Conservation (phyloP, 2,888 invertebrate genomes). For the Tachina lurida region DNA sequence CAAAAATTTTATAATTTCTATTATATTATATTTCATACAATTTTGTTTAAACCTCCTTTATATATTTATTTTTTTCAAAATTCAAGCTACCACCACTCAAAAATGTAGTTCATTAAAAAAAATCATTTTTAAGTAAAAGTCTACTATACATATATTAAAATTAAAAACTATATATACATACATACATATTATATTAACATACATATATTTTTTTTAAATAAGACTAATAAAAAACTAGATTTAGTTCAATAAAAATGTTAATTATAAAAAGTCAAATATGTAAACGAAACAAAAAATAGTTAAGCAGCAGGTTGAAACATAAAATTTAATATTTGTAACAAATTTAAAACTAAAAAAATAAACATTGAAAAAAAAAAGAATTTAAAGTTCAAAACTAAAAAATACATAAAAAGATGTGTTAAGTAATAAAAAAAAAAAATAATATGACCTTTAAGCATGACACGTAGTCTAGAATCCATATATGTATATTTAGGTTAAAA, state of each 20-base stretch:
- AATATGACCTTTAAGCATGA: constrained; percentile 37
- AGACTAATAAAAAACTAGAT: constrained; percentile 54
- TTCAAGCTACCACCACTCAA: constrained; percentile 68
- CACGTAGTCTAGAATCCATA: constrained; percentile 13
- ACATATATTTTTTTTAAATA: constrained; percentile 51
- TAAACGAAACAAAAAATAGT: constrained; percentile 32
- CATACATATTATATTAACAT: constrained; percentile 15
- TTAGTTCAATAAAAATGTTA: constrained; percentile 59
- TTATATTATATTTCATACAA: not conserved
- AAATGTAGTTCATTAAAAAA: constrained; percentile 65
- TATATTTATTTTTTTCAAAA: constrained; percentile 9
- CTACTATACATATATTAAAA: constrained; percentile 43
- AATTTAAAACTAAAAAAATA: constrained; percentile 45
- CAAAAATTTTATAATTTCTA: not conserved
- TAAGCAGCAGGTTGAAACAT: constrained; percentile 61
- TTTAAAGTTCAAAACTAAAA: constrained; percentile 69
- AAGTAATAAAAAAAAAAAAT: constrained; percentile 39
- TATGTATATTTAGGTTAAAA: constrained; percentile 16
- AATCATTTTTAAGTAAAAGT: constrained; percentile 53
- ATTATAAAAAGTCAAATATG: constrained; percentile 34
- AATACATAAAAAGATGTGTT: constrained; percentile 36
- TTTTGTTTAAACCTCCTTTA: not conserved
- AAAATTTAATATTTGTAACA: constrained; percentile 64
- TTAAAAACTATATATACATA: constrained; percentile 12
- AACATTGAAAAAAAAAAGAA: constrained; percentile 55